Evolutionary conservation across 2,888 invertebrate genomes (phyloP).

Genomic region (Eupithecia exiguata): DNA sequence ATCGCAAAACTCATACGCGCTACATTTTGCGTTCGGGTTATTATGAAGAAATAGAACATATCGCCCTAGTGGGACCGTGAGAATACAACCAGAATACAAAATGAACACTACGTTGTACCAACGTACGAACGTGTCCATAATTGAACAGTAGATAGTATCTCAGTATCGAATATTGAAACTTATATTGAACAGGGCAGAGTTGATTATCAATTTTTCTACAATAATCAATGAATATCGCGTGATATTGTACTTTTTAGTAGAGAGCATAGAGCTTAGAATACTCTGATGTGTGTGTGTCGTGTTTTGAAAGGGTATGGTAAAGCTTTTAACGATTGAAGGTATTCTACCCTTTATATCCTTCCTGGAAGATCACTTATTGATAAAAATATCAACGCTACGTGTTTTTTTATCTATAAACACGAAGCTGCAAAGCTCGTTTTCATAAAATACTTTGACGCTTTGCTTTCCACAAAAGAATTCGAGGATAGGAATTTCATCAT

Average conservation of each 20-base stretch:
- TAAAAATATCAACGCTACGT: not conserved
- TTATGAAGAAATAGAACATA: not conserved
- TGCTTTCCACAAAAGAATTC: not conserved
- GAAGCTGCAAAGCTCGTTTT: not conserved
- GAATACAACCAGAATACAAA: not conserved
- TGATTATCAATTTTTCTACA: not conserved
- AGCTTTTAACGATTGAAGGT: not conserved
- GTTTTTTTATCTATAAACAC: not conserved
- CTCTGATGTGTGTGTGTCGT: not conserved
- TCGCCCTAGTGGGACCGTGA: not conserved
- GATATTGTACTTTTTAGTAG: not conserved
- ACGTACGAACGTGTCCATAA: constrained; percentile 1
- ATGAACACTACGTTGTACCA: not conserved
- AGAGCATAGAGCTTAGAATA: not conserved
- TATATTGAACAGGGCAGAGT: not conserved
- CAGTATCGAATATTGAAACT: constrained; percentile 9
- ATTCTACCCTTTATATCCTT: not conserved
- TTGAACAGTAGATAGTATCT: not conserved
- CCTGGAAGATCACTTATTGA: not conserved
- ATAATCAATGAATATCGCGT: not conserved
- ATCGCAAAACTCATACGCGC: not conserved
- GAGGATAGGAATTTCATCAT: not conserved
- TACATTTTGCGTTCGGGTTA: not conserved
- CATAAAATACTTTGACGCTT: not conserved
- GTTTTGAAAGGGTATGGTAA: not conserved